Evolutionary conservation across 2,113 vertebrate species (phyloP).

Genomic region (Rhombomys opimus): DNA sequence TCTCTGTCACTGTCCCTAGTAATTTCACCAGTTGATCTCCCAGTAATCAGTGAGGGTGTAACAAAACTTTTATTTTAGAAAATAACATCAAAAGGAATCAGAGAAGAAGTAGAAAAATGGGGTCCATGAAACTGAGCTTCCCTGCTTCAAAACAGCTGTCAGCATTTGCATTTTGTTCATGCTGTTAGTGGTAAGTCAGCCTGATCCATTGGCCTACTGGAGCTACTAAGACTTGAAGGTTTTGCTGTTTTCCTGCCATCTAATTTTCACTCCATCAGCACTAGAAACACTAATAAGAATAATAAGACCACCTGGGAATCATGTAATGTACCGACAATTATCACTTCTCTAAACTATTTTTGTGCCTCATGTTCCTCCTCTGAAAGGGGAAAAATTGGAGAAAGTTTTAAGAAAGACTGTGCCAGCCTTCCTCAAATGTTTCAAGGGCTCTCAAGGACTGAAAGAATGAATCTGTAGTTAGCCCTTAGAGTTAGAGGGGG

Average conservation of each 20-base stretch:
- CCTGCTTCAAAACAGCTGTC: neutral
- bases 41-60: neutral
- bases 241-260: neutral
- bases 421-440: neutral
- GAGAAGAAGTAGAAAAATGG: neutral
- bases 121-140: neutral
- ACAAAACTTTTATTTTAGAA: slow-evolving; percentile 1
- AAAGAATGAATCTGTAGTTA: neutral
- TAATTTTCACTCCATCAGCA: slow-evolving; percentile 20
- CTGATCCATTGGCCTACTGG: slow-evolving; percentile 2
- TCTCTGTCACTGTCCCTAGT: neutral
- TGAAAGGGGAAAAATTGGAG: neutral
- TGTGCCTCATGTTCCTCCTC: slow-evolving; percentile 10
- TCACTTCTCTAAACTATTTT: neutral
- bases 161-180: neutral
- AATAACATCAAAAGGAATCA: neutral
- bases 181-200: neutral
- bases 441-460: neutral
- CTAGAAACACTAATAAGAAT: neutral
- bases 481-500: neutral
- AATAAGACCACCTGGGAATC: neutral
- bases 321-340: neutral
- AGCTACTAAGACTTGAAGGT: neutral
- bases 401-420: neutral
- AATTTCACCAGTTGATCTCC: neutral